Base-by-base conservation (phyloP, 2,113 vertebrate genomes). In the Hypanus sabinus region DNA sequence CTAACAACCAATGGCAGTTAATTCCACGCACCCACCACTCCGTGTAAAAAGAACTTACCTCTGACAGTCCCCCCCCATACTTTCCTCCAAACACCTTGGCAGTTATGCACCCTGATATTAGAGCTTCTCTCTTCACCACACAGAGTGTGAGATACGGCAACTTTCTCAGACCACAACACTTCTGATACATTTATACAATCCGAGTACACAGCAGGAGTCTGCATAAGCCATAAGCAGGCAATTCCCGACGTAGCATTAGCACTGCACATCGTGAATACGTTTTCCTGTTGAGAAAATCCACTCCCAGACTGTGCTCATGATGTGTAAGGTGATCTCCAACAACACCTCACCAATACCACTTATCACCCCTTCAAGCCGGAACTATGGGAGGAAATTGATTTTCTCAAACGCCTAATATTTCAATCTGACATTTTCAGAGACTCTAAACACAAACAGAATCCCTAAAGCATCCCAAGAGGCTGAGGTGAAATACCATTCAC, bases 331-430 rank as follows among this genome's bases (percentile, higher is more conserved):
- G 83, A 88, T 88, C 57, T 60, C 24, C 11, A n/a, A 55, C 83
- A 85, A 24, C 27, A 27, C 46, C 46, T 55, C 4, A 24, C 83
- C 55, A 24, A 24, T 22, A 57, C 38, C 81, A 85, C 38, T 85
- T 36, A 81, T 81, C 79, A 38, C 79, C 14, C 79, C 81, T 60
- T 2, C 22, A 85, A 46, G 81, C 81, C 55, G 46, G 24, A 85
- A 22, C 46, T 22, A 88, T 46, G 24, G 27, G 83, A 62, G 83
- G 83, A 88, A 88, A 88, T n/a, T 60, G 83, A 88, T 88, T 88
- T 88, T 27, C 83, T 88, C 83, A 62, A 88, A 88, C 83, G 62
- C 83, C 60, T 88, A 30, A 88, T 88, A 60, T 88, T n/a, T 88
- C 83, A 88, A 62, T 30, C 83, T 62, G 57, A 88, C 83, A 62